phyloP scores from a whole-genome alignment of 2,113 vertebrate genomes.

The Scolopax mira region DNA sequence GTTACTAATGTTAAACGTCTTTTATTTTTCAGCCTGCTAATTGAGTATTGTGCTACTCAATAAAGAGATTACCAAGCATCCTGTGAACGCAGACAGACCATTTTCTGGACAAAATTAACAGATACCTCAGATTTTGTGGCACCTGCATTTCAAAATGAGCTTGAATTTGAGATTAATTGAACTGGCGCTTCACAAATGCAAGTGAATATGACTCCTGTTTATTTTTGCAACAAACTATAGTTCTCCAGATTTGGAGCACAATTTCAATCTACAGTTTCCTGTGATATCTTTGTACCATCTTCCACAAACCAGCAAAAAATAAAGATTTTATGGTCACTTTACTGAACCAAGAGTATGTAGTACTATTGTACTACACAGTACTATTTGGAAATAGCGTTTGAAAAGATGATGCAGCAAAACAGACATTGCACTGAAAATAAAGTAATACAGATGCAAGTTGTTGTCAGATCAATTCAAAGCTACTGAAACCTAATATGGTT shows the following conservation, averaged over 20 bases:
- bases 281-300: background rate
- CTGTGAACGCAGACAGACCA: background rate
- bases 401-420: background rate
- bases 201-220: background rate
- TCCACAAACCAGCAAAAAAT: background rate
- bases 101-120: background rate
- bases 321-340: background rate
- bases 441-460: background rate
- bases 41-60: background rate
- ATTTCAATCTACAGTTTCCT: background rate
- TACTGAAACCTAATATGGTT: background rate
- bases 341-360: background rate
- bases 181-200: background rate
- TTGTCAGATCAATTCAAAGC: background rate
- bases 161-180: background rate
- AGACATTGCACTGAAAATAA: background rate
- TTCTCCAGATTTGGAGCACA: background rate
- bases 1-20: background rate
- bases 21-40: background rate
- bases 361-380: background rate
- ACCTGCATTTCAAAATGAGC: background rate
- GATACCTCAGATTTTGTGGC: background rate
- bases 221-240: background rate
- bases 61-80: background rate
- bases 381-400: background rate